Conservation (phyloP, 2,113 vertebrate genomes). For the Pholis gunnellus region DNA sequence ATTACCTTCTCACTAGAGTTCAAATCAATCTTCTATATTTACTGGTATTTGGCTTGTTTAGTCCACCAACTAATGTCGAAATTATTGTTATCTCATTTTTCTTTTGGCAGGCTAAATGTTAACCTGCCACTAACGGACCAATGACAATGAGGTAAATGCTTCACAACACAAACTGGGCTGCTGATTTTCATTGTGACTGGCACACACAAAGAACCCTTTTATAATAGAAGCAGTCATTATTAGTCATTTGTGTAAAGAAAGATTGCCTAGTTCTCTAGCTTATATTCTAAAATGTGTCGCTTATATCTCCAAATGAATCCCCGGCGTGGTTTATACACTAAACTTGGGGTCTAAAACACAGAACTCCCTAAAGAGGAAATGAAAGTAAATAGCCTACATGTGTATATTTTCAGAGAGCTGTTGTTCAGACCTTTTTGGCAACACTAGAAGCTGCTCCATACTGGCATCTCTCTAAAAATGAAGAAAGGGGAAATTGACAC, state of each 20-base stretch:
- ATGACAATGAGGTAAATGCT: slow-evolving; percentile 1
- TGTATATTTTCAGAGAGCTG: slow-evolving; percentile 42
- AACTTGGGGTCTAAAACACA: slow-evolving; percentile 21
- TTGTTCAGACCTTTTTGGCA: slow-evolving; percentile 31
- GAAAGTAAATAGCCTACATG: slow-evolving; percentile 34
- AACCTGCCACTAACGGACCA: neutral
- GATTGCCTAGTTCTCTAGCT: neutral
- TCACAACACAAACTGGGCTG: slow-evolving; percentile 1
- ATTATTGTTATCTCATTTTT: neutral
- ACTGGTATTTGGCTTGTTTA: neutral
- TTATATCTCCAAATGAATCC: slow-evolving; percentile 1
- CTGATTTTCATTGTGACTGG: slow-evolving; percentile 5
- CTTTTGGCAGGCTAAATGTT: neutral
- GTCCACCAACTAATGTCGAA: neutral
- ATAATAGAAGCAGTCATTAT: slow-evolving; percentile 1
- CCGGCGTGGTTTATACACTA: neutral
- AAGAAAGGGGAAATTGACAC: slow-evolving; percentile 61
- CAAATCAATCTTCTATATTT: neutral
- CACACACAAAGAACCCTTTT: neutral
- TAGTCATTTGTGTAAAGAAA: neutral
- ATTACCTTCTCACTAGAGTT: neutral
- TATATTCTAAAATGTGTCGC: neutral
- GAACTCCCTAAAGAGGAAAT: slow-evolving; percentile 21
- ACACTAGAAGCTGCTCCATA: slow-evolving; percentile 48
- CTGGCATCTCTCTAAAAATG: slow-evolving; percentile 23